A percentile compares a stretch with the other conserved stretches of the same genome.
Evolutionary conservation across 1,140 invertebrate genomes (phyloP).

Genomic region (Caenorhabditis remanei): DNA sequence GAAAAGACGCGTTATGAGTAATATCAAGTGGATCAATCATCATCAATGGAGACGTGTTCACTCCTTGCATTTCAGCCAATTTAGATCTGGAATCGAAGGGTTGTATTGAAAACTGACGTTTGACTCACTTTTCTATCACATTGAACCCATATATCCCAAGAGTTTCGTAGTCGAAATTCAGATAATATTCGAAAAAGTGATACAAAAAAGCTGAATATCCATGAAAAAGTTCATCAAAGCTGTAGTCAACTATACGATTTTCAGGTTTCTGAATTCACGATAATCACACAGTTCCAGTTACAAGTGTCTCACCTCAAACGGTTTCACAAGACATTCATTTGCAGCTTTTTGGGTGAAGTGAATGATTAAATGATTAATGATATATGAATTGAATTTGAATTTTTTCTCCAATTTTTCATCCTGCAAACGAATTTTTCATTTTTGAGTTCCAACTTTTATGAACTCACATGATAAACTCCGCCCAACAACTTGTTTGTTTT

Average conservation of each 20-base stretch:
- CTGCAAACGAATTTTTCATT: neutral
- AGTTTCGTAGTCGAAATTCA: neutral
- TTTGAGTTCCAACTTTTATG: neutral
- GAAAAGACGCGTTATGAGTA: neutral
- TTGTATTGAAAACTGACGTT: neutral
- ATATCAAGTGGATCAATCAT: neutral
- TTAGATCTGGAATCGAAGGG: neutral
- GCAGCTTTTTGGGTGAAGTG: neutral
- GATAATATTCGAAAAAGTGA: neutral
- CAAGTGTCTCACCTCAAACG: neutral
- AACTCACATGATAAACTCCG: neutral
- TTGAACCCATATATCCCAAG: neutral
- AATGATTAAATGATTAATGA: neutral
- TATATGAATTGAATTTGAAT: slow-evolving; percentile 2
- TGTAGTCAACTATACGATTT: neutral
- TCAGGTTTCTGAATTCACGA: neutral
- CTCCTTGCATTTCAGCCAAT: neutral
- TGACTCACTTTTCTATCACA: neutral
- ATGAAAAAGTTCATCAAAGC: neutral
- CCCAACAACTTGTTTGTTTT: neutral
- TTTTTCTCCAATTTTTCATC: neutral
- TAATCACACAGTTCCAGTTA: neutral
- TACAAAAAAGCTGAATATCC: neutral
- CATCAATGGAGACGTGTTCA: neutral
- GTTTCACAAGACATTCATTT: neutral